Evolutionary conservation across 2,888 invertebrate species (phyloP), one percentile per base, ranked within the genome.

Genomic region (Hoplodrina blanda): DNA sequence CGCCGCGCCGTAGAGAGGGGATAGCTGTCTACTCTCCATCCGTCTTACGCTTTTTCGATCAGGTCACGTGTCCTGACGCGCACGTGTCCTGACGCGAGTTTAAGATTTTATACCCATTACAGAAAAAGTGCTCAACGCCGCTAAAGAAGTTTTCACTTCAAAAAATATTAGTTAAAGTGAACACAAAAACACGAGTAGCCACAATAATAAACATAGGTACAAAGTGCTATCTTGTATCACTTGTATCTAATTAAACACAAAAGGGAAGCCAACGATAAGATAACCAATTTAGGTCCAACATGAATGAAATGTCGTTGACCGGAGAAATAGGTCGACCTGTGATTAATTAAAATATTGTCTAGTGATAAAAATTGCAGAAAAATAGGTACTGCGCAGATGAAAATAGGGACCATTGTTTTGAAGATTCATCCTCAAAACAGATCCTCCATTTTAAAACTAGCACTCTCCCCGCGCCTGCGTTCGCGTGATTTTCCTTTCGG

Each of bases 221-320:
- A 67, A 62, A 70, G 49, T 61, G 64, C 64, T 77, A 81, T 73
- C 73, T 80, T 65, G 63, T 80, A 75, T 73, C 77, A 73, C 69
- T 77, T 72, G 80, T 82, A 88, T 86, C 85, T 89, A 91, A 91
- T 91, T 89, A 90, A 89, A 87, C 85, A 81, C 82, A 87, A 88
- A 91, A 90, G 90, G 90, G 93, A 93, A 93, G 92, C 92, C 93
- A 91, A 81, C 82, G 93, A 93, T 92, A 92, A 92, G 93, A 93
- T 92, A 93, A 87, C 84, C 87, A 91, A 92, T 92, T 91, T 91
- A 90, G 90, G 90, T 86, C 80, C 83, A 82, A 78, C 85, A 85
- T 91, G 90, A 91, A 90, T 90, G 89, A 85, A 85, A 82, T 88
- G 93, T 91, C 93, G 88, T 85, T 91, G 93, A 92, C 93, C 94